Evolutionary conservation across 2,113 vertebrate species (phyloP).

Genomic region (Progne subis): DNA sequence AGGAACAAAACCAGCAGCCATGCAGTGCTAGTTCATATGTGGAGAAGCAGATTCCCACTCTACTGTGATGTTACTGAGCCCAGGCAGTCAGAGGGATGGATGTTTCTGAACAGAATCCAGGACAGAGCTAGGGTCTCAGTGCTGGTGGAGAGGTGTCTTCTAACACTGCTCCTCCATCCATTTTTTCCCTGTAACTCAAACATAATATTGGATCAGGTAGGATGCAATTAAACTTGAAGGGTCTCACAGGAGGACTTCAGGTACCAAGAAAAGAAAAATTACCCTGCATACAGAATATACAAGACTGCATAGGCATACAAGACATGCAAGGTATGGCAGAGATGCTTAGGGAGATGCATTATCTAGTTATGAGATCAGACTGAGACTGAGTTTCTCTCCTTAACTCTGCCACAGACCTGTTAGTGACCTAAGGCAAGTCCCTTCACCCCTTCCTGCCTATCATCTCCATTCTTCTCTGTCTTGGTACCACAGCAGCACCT

Average conservation of each 20-base stretch:
- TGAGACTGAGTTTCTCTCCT: background rate
- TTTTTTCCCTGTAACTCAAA: background rate
- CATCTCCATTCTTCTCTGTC: background rate
- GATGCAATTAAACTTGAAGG: background rate
- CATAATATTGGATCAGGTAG: background rate
- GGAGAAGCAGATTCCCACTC: background rate
- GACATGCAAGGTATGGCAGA: background rate
- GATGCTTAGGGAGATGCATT: background rate
- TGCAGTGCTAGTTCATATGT: background rate
- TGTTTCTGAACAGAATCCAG: background rate
- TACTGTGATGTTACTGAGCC: background rate
- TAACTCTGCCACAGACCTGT: background rate
- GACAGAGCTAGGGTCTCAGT: background rate
- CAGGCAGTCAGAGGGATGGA: background rate
- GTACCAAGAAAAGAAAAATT: background rate
- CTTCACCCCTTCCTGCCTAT: background rate
- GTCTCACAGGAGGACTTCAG: background rate
- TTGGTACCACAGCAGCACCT: background rate
- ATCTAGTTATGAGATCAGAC: background rate
- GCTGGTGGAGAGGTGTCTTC: background rate
- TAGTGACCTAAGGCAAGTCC: background rate
- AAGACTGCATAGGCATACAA: background rate
- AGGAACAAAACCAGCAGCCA: background rate
- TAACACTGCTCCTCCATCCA: background rate
- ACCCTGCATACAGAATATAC: background rate